phyloP scores from a whole-genome alignment of 1,140 invertebrate genomes.

The Apis dorsata region DNA sequence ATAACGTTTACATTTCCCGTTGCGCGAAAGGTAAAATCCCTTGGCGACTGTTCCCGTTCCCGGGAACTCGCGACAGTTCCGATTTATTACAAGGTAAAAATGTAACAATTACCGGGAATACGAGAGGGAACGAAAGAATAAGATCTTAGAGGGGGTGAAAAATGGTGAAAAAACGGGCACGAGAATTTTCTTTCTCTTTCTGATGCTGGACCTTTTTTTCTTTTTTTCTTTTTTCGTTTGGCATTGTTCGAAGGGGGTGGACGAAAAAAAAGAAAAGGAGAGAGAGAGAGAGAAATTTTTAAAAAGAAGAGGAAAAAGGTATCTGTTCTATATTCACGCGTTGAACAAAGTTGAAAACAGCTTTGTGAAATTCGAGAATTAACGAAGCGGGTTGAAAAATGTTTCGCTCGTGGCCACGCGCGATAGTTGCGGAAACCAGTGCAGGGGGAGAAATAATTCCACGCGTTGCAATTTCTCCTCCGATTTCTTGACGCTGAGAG shows the following conservation, averaged over 20 bases:
- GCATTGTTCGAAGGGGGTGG: not conserved
- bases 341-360: constrained; percentile 13
- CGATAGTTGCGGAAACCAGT: not conserved
- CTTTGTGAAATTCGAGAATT: constrained; percentile 45
- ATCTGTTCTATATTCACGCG: not conserved
- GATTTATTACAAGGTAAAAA: constrained; percentile 30
- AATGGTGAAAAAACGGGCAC: constrained; percentile 4
- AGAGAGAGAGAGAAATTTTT: not conserved
- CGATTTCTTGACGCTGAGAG: not conserved
- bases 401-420: not conserved
- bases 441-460: not conserved
- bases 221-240: too few relatives aligned
- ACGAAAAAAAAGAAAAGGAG: not conserved
- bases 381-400: constrained; percentile 40
- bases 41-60: too few relatives aligned
- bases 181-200: not conserved
- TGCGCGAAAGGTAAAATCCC: constrained; percentile 26
- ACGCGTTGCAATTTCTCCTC: not conserved
- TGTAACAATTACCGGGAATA: constrained; percentile 24
- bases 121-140: not conserved
- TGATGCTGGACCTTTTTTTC: not conserved
- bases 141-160: not conserved
- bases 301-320: not conserved
- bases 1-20: constrained; percentile 19
- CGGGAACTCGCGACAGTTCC: not conserved